These are phyloP conservation scores for Tiliacea citrago DNA, from an alignment of 2,888 invertebrate genomes.

Conservation along the genomic window DNA sequence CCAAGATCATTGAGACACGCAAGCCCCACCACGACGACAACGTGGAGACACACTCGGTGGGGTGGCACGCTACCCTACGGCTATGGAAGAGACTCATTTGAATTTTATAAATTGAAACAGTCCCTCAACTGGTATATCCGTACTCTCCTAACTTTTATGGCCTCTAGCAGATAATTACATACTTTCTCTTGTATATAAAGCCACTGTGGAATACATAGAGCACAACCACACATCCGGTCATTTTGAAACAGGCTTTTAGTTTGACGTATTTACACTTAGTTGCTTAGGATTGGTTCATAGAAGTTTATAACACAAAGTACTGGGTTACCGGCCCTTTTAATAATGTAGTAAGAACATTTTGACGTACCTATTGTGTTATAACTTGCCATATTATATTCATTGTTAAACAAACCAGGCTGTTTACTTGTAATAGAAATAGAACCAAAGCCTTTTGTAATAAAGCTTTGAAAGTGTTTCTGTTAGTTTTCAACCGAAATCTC, in stretches of 20 bases:
- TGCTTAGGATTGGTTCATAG: background rate
- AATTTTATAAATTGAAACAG: background rate
- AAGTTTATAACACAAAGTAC: conserved; percentile 1
- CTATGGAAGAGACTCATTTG: background rate
- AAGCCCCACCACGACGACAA: no score
- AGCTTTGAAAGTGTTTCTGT: conserved; percentile 21
- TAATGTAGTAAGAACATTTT: conserved; percentile 31
- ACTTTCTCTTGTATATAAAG: background rate
- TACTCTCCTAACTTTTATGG: background rate
- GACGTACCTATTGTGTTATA: conserved; percentile 24
- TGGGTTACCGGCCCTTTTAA: background rate
- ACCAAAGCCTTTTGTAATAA: conserved; percentile 24
- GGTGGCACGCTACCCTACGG: no score
- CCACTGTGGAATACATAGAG: background rate
- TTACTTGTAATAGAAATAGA: conserved; percentile 23
- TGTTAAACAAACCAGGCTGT: conserved; percentile 27
- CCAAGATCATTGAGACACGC: no score
- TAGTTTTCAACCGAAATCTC: conserved; percentile 22
- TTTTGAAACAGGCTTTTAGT: background rate
- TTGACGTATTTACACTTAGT: conserved; percentile 23
- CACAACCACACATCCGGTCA: background rate
- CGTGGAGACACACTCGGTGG: no score
- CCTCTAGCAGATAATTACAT: background rate
- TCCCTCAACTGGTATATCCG: background rate
- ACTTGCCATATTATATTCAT: conserved; percentile 16